Percentiles rank a stretch among this genome's conserved stretches.
phyloP scores from a whole-genome alignment of 2,113 vertebrate species.

The Okapia johnstoni region DNA sequence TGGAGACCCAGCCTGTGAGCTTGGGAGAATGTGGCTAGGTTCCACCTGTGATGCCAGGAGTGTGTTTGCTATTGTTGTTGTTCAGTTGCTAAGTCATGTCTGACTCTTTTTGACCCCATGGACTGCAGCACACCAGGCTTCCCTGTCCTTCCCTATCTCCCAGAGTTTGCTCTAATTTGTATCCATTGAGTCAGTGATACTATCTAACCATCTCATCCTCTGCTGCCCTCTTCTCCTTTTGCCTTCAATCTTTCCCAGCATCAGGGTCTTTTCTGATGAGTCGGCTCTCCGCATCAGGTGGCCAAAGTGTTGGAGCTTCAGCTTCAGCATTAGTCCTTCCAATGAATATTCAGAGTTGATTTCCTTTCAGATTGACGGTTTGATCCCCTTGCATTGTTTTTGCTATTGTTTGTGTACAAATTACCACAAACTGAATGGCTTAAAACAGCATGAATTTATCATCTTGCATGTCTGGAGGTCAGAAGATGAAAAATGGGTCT shows the following conservation, averaged over 20 bases:
- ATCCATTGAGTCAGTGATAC: background rate
- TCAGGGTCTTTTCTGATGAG: background rate
- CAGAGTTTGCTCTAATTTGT: background rate
- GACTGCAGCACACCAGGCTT: background rate
- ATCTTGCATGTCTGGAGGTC: background rate
- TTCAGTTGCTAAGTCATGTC: background rate
- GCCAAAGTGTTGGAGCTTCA: background rate
- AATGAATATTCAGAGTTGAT: background rate
- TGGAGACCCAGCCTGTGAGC: background rate
- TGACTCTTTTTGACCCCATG: background rate
- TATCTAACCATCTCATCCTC: background rate
- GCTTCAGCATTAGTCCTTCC: background rate
- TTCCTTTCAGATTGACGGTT: background rate
- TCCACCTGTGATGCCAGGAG: background rate
- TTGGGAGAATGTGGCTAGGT: rapidly evolving
- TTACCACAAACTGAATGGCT: background rate
- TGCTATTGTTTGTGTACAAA: background rate
- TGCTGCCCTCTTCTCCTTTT: background rate
- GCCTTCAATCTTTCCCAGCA: background rate
- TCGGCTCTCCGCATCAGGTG: background rate
- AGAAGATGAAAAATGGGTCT: background rate
- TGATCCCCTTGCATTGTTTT: background rate
- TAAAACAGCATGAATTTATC: no score
- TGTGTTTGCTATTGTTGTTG: background rate
- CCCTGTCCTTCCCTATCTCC: background rate